Base-by-base conservation (phyloP, 2,888 invertebrate genomes). In the Ormia ochracea region DNA sequence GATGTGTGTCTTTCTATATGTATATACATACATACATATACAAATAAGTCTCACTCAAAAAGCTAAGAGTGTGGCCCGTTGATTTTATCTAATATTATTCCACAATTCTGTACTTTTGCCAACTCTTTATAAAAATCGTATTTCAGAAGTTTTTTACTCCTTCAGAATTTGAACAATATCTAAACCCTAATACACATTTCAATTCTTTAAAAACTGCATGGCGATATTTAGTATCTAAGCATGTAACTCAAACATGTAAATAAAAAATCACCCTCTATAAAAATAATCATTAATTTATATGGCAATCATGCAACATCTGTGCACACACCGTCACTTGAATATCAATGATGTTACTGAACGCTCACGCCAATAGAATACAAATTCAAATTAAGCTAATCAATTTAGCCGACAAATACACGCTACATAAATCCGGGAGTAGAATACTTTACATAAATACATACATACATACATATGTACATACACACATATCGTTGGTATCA, bases 241-340 rank as follows among this genome's bases (percentile, higher is more conserved):
- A n/a, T n/a, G n/a, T n/a, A n/a, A 14, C 23, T 26, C 3, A 14
- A 7, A 41, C 14, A 41, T 23, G 2, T 17, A 10, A 31, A 31
- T 5, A 21, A 54, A 26, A 21, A 61, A 6, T 9, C 23, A 56
- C 31, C 52, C 17, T 17, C 52, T 41, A 7, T 33, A 52, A 31
- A 3, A 23, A 41, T 52, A 23, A 52, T 26, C n/a, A 23, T n/a
- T 61, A 61, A 41, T 72, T 61, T 61, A 31, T 41, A 54, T 63
- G 72, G 63, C 72, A 72, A 72, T 72, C 72, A 72, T 72, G 54
- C 17, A 43, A 52, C 19, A 54, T 43, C 50, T 52, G 26, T 41
- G 21, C 41, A 61, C 21, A 61, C 61, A 41, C 17, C 33, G n/a
- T 23, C 41, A 45, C 52, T 63, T 72, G 72, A 63, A 72, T 72